phyloP scores from a whole-genome alignment of 2,888 invertebrate genomes.

The Reticulitermes lucifugus region DNA sequence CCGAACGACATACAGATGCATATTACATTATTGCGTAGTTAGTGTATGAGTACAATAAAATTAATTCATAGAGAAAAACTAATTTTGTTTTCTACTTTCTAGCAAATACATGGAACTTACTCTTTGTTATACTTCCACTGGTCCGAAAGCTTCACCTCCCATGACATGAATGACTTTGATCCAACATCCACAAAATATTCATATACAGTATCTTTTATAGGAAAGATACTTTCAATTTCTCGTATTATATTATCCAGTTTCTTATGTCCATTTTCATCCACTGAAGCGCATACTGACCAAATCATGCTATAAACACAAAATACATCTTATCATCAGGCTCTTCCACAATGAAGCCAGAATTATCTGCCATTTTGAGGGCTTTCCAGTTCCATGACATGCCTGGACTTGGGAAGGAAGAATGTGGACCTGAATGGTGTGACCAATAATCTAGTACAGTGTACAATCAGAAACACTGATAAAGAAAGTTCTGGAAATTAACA shows the following conservation, averaged over 20 bases:
- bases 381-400: too few species aligned
- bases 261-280: slow-evolving; percentile 81
- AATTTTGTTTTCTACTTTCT: not conserved
- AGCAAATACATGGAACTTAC: slow-evolving; percentile 27
- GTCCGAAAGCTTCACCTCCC: slow-evolving; percentile 82
- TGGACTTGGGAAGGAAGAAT: too few species aligned
- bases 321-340: too few species aligned
- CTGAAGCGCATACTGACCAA: slow-evolving; percentile 87
- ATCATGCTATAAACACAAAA: slow-evolving; percentile 70
- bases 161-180: slow-evolving; percentile 76
- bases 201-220: slow-evolving; percentile 87
- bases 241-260: slow-evolving; percentile 84
- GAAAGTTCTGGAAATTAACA: too few species aligned
- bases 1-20: too few species aligned
- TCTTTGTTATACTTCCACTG: slow-evolving; percentile 72
- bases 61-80: not conserved
- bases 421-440: too few species aligned
- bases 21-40: too few species aligned
- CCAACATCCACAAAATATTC: slow-evolving; percentile 89
- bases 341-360: too few species aligned
- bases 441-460: too few species aligned
- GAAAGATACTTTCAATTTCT: slow-evolving; percentile 83
- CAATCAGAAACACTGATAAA: too few species aligned
- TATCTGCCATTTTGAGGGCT: too few species aligned
- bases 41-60: not conserved